Evolutionary conservation across 2,113 vertebrate genomes (phyloP).

Genomic region (Limanda limanda): DNA sequence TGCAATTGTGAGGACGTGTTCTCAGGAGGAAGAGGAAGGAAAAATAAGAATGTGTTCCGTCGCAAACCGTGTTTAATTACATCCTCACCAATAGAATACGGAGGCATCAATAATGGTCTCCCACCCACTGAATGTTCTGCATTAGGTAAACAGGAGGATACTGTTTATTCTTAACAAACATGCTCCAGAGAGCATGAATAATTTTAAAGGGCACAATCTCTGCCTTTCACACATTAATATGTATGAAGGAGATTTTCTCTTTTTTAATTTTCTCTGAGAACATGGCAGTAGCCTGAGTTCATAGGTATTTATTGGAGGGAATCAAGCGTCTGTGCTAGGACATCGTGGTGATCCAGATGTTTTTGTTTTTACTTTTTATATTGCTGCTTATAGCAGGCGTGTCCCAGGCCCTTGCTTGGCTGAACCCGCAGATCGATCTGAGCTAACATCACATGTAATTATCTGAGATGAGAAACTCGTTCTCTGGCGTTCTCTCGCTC

Average conservation of each 20-base stretch:
- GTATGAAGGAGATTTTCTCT: slow-evolving; percentile 69
- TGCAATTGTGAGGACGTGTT: neutral
- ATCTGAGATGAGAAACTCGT: slow-evolving; percentile 34
- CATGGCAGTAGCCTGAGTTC: slow-evolving; percentile 26
- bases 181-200: slow-evolving; percentile 63
- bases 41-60: slow-evolving; percentile 57
- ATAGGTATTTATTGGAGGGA: slow-evolving; percentile 43
- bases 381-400: slow-evolving; percentile 4
- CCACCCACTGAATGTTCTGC: slow-evolving; percentile 65
- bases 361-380: slow-evolving; percentile 30
- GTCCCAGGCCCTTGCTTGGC: slow-evolving; percentile 8
- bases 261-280: slow-evolving; percentile 58
- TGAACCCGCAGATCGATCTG: slow-evolving; percentile 28
- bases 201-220: slow-evolving; percentile 72
- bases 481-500: neutral
- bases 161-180: slow-evolving; percentile 74
- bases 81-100: slow-evolving; percentile 63
- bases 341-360: slow-evolving; percentile 25
- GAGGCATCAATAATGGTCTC: slow-evolving; percentile 71
- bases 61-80: slow-evolving; percentile 66
- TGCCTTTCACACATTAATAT: slow-evolving; percentile 70
- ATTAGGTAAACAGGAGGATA: slow-evolving; percentile 70
- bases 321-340: slow-evolving; percentile 30
- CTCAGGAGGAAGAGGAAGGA: neutral
- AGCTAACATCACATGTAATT: slow-evolving; percentile 34